Evolutionary conservation across 2,797 vertebrate species (phyloP), one percentile per base, ranked within the genome.

Genomic region (Spinibarbus caldwelli): DNA sequence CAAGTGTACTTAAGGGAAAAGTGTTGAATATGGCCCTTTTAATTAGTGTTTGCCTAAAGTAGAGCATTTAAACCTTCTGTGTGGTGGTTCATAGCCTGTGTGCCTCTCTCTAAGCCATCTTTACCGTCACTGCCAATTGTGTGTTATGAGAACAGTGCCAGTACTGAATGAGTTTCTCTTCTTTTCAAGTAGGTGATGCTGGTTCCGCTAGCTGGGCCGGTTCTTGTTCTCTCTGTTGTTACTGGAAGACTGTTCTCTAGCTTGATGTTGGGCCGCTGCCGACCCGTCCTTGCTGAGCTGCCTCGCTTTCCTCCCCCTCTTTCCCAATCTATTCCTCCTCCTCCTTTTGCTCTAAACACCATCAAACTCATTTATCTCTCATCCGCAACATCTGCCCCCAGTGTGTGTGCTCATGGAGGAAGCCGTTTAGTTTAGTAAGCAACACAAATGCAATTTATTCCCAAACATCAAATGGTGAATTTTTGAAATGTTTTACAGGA

Each of bases 151-250:
- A 87, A 82, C 87, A 78, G 82, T 84, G 70, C 49, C 73, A 78
- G 87, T 78, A 76, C 83, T 89, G 83, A 88, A 68, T 88, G 80
- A 78, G 83, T 89, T 78, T 85, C 41, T 86, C 64, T 75, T 71
- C 80, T 82, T 83, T 85, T 84, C 87, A 82, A 90, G 84, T 86
- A 43, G 19, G 54, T 43, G 86, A 72, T 26, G 78, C 84, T 59
- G 85, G 86, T 88, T 90, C 52, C 49, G 78, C 86, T 90, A 87
- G 86, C 86, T 84, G 77, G 54, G 87, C 43, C 84, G 62, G 85
- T 90, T 87, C 88, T 89, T 88, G 47, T 89, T 89, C 86, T 85
- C 85, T 91, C 86, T 91, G 90, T 89, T 90, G 84, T 85, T 86
- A 73, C 86, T 87, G 87, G 86, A 86, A 90, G 87, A 85, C 87